Evolutionary conservation across 2,888 invertebrate species (phyloP), one percentile per base, ranked within the genome.

Genomic region (Drepanosiphum platanoidis): DNA sequence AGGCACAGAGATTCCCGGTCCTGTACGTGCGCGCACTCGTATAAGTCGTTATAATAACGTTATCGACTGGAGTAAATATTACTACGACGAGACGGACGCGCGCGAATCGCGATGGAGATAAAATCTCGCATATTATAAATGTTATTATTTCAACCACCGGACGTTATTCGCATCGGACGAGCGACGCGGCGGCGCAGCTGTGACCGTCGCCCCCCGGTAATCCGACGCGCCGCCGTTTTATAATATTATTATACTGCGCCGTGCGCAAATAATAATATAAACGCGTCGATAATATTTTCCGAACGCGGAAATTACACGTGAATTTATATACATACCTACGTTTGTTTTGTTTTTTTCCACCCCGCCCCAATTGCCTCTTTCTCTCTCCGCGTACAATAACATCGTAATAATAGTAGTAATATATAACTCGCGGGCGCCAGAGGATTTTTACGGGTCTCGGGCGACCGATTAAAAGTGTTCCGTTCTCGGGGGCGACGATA

Each of bases 401-500:
- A 52, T 1, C 22, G 5, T 22, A 52, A 52, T 52, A 52, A 52
- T 52, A 52, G 15, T 39, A 39, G 4, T 52, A 52, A 52, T 13
- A 52, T n/a, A 18, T 30, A 18, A 13, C 8, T 9, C 34, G 11
- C 15, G 9, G 39, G 30, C 71, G 13, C 18, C 1, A 4, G 68
- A n/a, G 46, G 36, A n/a, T 36, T 71, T 70, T 81, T 71, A 81
- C 71, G 34, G 71, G 71, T 81, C 81, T 81, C 71, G 36, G 22
- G 39, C 72, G 82, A 42, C 32, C 72, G 22, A 72, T 82, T 58
- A 78, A 61, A 64, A 36, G 34, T 27, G 71, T 64, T 78, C 42
- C 64, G 13, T 78, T 39, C 52, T 15, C 52, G 52, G 52, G 52
- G 66, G 32, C 22, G 27, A 27, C 30, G 66, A 27, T 66, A 66